Evolutionary conservation across 2,113 vertebrate species (phyloP).

Genomic region (Nibea albiflora): DNA sequence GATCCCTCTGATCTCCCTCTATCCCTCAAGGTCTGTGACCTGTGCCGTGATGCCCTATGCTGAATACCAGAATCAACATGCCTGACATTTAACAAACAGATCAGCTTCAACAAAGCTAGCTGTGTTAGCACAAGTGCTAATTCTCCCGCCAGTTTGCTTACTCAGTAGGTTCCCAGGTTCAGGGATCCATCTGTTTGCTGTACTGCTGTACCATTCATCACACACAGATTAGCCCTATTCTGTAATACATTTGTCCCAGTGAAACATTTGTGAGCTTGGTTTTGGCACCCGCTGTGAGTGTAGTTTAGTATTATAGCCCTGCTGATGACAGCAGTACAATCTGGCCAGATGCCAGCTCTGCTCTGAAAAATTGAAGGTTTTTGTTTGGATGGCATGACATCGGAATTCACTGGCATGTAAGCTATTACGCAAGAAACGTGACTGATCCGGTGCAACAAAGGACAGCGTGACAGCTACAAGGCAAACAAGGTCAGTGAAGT

Average conservation of each 20-base stretch:
- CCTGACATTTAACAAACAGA: constrained; percentile 75
- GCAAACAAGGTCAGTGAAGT: not conserved
- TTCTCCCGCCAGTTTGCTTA: constrained; percentile 53
- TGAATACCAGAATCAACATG: constrained; percentile 69
- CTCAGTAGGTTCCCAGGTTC: constrained; percentile 58
- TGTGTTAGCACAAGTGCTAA: constrained; percentile 66
- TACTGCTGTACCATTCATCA: constrained; percentile 59
- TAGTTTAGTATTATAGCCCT: constrained; percentile 59
- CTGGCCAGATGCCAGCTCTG: constrained; percentile 52
- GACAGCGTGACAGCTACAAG: constrained; percentile 3
- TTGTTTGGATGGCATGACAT: constrained; percentile 38
- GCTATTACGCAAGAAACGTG: constrained; percentile 8
- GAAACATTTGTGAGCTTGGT: constrained; percentile 63
- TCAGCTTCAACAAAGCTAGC: constrained; percentile 41
- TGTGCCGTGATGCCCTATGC: constrained; percentile 38
- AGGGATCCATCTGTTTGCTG: constrained; percentile 73
- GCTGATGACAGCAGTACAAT: constrained; percentile 59
- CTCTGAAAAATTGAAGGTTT: constrained; percentile 47
- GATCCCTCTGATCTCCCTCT: constrained; percentile 50
- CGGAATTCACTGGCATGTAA: constrained; percentile 42
- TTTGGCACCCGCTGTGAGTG: constrained; percentile 61
- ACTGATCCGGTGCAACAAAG: constrained; percentile 16
- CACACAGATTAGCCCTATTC: constrained; percentile 62
- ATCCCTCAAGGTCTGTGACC: constrained; percentile 54
- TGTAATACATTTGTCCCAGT: constrained; percentile 58